These are phyloP conservation scores for Aradus depressus DNA, from an alignment of 2,888 invertebrate species.

Conservation along the genomic window DNA sequence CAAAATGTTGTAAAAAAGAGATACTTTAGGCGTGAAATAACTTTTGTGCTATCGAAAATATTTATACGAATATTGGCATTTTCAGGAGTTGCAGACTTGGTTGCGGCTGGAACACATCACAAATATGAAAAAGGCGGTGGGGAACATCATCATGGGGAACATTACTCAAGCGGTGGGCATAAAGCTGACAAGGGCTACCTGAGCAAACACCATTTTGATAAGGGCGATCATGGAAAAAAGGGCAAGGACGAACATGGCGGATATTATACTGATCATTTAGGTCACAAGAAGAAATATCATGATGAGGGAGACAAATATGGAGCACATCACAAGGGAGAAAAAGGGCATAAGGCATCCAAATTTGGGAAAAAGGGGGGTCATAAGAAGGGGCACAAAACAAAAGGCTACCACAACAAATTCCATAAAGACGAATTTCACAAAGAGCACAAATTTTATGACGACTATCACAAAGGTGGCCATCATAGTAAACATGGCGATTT, in stretches of 20 bases:
- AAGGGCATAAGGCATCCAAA: slow-evolving; percentile 54
- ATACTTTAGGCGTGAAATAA: too few species aligned
- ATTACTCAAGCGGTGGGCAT: slow-evolving; percentile 58
- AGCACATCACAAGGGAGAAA: slow-evolving; percentile 54
- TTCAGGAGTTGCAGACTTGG: slow-evolving; percentile 8
- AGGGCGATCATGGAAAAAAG: slow-evolving; percentile 63
- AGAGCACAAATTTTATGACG: slow-evolving; percentile 75
- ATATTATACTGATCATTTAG: slow-evolving; percentile 52
- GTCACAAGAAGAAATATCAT: slow-evolving; percentile 51
- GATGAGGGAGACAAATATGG: slow-evolving; percentile 53
- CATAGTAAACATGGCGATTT: slow-evolving; percentile 67
- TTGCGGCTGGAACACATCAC: slow-evolving; percentile 36
- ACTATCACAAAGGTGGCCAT: slow-evolving; percentile 68
- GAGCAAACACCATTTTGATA: slow-evolving; percentile 62
- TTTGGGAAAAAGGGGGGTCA: slow-evolving; percentile 65
- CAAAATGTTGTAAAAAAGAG: too few species aligned
- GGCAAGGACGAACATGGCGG: slow-evolving; percentile 65
- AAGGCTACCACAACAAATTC: slow-evolving; percentile 67
- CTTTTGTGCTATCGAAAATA: too few species aligned
- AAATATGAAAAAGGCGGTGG: slow-evolving; percentile 46
- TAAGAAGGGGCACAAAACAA: slow-evolving; percentile 64
- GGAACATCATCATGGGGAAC: slow-evolving; percentile 53
- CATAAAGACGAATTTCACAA: slow-evolving; percentile 72
- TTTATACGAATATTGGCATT: too few species aligned
- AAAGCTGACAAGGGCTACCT: slow-evolving; percentile 72